Conservation (phyloP, 2,888 invertebrate genomes). For the Eurois occulta region DNA sequence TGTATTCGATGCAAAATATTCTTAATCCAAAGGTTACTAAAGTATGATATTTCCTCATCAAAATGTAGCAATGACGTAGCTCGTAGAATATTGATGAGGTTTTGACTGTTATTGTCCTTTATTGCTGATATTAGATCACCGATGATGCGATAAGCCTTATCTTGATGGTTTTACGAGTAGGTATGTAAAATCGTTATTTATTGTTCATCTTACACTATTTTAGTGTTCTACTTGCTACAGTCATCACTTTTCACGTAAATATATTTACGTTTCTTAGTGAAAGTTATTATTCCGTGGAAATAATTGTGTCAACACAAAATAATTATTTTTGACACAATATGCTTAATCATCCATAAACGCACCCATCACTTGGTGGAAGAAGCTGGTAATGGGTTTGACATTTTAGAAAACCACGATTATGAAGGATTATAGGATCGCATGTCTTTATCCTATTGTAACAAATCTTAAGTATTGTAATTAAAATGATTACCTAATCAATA, state of each 20-base stretch:
- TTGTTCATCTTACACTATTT: not conserved
- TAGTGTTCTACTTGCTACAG: not conserved
- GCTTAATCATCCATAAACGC: too few species aligned
- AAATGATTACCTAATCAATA: not conserved
- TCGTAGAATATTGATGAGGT: constrained; percentile 31
- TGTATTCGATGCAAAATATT: constrained; percentile 1
- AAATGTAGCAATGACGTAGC: constrained; percentile 1
- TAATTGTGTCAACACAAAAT: not conserved
- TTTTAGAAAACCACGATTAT: not conserved
- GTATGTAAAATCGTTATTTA: not conserved
- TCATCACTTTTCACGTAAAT: not conserved
- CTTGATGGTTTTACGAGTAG: constrained; percentile 1
- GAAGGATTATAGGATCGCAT: not conserved
- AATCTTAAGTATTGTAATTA: not conserved
- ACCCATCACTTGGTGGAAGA: not conserved
- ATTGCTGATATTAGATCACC: constrained; percentile 16
- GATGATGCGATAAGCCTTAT: constrained; percentile 19
- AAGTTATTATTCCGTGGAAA: not conserved
- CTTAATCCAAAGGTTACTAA: not conserved
- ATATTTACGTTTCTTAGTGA: not conserved
- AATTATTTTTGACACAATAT: not conserved
- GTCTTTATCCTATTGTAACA: not conserved
- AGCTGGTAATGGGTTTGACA: not conserved
- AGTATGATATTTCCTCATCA: constrained; percentile 6
- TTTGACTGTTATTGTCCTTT: constrained; percentile 17